phyloP scores from a whole-genome alignment of 1,140 invertebrate genomes.

The Nomia melanderi region DNA sequence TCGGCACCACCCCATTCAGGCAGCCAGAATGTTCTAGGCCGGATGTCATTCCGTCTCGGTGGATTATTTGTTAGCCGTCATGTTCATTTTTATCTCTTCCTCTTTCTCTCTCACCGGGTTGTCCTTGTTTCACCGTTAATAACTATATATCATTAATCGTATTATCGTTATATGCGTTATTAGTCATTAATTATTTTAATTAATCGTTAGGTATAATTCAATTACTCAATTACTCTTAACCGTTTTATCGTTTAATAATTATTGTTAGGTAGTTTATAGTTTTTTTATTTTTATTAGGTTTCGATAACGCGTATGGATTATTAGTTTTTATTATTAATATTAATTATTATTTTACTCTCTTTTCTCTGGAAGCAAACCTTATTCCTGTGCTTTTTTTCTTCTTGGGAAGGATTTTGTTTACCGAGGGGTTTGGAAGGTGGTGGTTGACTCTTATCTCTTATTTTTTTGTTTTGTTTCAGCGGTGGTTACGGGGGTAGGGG shows the following conservation, averaged over 20 bases:
- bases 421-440: constrained; percentile 61
- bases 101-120: constrained; percentile 71
- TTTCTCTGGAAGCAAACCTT: constrained; percentile 78
- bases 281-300: constrained; percentile 71
- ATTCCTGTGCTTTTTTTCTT: constrained; percentile 54
- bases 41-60: constrained; percentile 75
- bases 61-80: constrained; percentile 79
- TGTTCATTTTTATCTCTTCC: constrained; percentile 70
- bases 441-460: constrained; percentile 50
- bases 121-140: constrained; percentile 75
- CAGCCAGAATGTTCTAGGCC: constrained; percentile 66
- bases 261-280: constrained; percentile 80
- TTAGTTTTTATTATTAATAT: constrained; percentile 34
- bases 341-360: constrained; percentile 23
- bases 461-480: constrained; percentile 16
- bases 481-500: constrained; percentile 59
- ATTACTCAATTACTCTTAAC: constrained; percentile 78
- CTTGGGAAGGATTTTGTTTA: constrained; percentile 68
- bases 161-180: constrained; percentile 69
- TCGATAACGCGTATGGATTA: constrained; percentile 73
- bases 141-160: constrained; percentile 68
- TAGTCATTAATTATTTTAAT: constrained; percentile 72
- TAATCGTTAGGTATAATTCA: constrained; percentile 73
- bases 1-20: constrained; percentile 46
- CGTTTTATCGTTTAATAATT: constrained; percentile 76